Evolutionary conservation across 2,797 vertebrate species (phyloP), one percentile per base, ranked within the genome.

Genomic region (Sphenopsis melanotis): DNA sequence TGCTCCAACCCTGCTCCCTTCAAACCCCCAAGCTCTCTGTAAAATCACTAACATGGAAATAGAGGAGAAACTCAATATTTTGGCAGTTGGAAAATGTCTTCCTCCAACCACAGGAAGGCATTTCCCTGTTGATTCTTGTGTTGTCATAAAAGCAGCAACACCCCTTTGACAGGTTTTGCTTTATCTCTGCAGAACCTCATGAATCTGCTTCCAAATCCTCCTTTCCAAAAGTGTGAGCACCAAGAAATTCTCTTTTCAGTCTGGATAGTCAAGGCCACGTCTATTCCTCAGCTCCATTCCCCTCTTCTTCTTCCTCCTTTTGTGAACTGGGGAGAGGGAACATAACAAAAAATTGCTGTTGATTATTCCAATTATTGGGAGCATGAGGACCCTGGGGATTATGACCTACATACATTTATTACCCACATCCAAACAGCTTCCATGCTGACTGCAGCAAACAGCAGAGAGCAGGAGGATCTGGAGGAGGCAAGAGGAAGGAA

Each of bases 261-360:
- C 47, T 30, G 41, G 52, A 34, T 6, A 64, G 60, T 34, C 34
- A 55, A 66, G 47, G 27, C 44, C 37, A 64, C 24, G 34, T 39
- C 44, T 69, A 27, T n/a, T 77, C 30, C 60, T 91, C 47, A 63
- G 17, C 29, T 89, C 21, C 12, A 9, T 16, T 59, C 26, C 36
- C 12, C 34, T 85, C 47, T 34, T 91, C 63, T 72, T 81, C 72
- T 41, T 70, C 12, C 12, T 47, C 29, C 15, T 66, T 77, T 52
- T 27, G 68, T 1, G 1, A 69, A 47, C 0, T 3, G 21, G 12
- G 24, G 27, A 80, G 32, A 34, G 59, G 15, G 1, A 66, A 18
- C 20, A 12, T 1, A 63, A 36, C 13, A 52, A 74, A 76, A 55
- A 63, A 14, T 13, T 57, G 53, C 36, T 76, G 55, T n/a, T 83